These are phyloP conservation scores for Craseonycteris thonglongyai DNA, from an alignment of 2,113 vertebrate genomes.

Conservation along the genomic window DNA sequence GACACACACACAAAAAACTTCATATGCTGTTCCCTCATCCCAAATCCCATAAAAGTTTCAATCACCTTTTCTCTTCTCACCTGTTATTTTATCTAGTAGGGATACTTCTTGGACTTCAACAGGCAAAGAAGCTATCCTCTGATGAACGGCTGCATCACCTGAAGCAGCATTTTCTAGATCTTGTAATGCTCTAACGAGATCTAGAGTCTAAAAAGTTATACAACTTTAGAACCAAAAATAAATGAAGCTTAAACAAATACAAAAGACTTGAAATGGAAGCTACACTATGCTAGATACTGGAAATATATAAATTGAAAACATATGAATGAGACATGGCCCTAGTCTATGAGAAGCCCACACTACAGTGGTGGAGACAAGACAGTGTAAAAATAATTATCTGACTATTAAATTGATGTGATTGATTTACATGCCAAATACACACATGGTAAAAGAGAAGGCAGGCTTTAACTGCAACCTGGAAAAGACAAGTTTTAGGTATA, in stretches of 20 bases:
- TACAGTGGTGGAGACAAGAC: not conserved
- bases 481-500: not conserved
- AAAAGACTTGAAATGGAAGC: not conserved
- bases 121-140: constrained; percentile 95
- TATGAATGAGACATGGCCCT: not conserved
- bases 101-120: constrained; percentile 96
- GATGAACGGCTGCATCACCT: constrained; percentile 92
- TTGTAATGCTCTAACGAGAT: constrained; percentile 96
- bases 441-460: not conserved
- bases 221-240: constrained; percentile 65
- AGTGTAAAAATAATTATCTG: not conserved
- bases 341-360: not conserved
- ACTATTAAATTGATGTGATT: not conserved
- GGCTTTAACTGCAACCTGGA: not conserved
- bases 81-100: constrained; percentile 95
- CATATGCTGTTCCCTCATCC: not conserved
- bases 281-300: not conserved
- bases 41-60: not conserved
- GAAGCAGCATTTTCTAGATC: constrained; percentile 98
- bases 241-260: constrained; percentile 5
- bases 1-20: constrained; percentile 17
- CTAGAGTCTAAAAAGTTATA: constrained; percentile 86
- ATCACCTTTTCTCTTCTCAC: constrained; percentile 75
- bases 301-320: not conserved
- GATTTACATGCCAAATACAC: not conserved